Evolutionary conservation across 2,888 invertebrate species (phyloP), one percentile per base, ranked within the genome.

Genomic region (Pammene aurita): DNA sequence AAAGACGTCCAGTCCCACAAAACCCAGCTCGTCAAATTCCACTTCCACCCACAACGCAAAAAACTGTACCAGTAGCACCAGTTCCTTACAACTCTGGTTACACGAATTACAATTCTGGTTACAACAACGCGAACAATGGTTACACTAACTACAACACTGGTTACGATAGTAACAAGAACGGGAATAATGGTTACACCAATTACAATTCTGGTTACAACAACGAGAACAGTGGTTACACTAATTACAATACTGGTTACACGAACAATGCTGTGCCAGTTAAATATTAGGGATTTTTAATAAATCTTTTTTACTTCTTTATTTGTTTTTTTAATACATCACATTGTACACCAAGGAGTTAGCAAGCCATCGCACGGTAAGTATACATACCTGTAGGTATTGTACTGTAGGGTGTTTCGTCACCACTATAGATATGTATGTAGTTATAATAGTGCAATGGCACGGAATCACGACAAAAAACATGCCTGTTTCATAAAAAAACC

Each of bases 101-200:
- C 26, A 26, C 44, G 16, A 7, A 7, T 5, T 50, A 48, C 38
- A 61, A 26, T 13, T 5, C 11, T 14, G 61, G 38, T 38, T 61
- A 61, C 48, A 66, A 50, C 7, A 50, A 14, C 35, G 35, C 11
- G 5, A 48, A 38, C 38, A 55, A 7, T 56, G 62, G 62, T 16
- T 62, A 62, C 61, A 62, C 14, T 7, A 50, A 50, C 18, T 50
- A 50, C 18, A 62, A 62, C 48, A 60, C 42, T 9, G 60, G 60
- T 1, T 48, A 46, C 46, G 46, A 26, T 26, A 38, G 2, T 34
- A 48, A 16, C 61, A 26, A 26, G 26, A 38, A 38, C 48, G 18
- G 46, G 44, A 6, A 41, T 14, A 2, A 9, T 52, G 26, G 35
- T 48, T 48, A 65, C 56, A 6, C 10, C n/a, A 44, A 54, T 13